Evolutionary conservation across 2,113 vertebrate species (phyloP).

Genomic region (Dinomys branickii): DNA sequence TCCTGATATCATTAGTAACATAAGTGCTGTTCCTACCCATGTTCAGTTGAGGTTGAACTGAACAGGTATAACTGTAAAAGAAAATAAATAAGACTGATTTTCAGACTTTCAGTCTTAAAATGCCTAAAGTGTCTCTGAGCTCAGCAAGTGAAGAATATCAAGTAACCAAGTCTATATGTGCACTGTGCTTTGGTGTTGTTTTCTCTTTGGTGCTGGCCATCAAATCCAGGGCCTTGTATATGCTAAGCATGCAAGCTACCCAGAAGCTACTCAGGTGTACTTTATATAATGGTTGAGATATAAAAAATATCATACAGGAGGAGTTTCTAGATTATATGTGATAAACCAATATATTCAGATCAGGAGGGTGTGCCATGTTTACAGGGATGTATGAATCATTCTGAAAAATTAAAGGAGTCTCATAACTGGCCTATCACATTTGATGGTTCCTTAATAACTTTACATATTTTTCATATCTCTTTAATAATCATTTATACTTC

Average conservation of each 20-base stretch:
- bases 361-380: background rate
- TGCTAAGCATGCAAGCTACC: too few species aligned
- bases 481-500: background rate
- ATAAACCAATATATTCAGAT: background rate
- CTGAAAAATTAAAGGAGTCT: background rate
- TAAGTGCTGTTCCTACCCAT: background rate
- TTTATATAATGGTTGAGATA: background rate
- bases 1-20: background rate
- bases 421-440: background rate
- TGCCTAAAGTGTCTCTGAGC: background rate
- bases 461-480: background rate
- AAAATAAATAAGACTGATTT: background rate
- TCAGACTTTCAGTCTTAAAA: background rate
- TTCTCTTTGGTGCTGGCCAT: background rate
- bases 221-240: background rate
- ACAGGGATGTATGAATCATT: background rate
- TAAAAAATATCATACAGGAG: background rate
- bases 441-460: background rate
- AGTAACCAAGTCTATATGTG: background rate
- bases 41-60: background rate
- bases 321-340: background rate
- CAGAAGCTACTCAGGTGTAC: background rate
- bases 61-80: background rate
- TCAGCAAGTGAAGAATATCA: background rate
- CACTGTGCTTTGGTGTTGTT: background rate